Evolutionary conservation across 2,888 invertebrate species (phyloP).

Genomic region (Scaptomyza polygonia): DNA sequence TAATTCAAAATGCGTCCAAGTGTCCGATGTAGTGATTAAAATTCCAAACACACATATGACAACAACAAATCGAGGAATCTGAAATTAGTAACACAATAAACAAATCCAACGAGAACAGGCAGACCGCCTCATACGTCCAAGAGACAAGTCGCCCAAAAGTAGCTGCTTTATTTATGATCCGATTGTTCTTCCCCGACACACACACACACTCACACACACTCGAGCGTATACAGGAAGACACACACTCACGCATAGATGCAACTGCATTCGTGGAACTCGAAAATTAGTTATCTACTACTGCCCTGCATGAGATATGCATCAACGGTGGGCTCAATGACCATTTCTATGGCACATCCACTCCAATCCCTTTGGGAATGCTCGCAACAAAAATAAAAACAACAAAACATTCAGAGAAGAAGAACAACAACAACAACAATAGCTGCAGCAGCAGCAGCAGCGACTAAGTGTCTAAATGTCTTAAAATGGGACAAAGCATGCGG

Average conservation of each 20-base stretch:
- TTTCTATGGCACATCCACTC: conserved; percentile 54
- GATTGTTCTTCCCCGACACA: conserved; percentile 49
- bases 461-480: conserved; percentile 67
- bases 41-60: conserved; percentile 67
- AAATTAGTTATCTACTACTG: conserved; percentile 75
- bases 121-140: conserved; percentile 33
- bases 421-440: conserved; percentile 14
- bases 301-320: conserved; percentile 65
- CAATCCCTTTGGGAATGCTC: conserved; percentile 66
- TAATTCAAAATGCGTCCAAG: conserved; percentile 73
- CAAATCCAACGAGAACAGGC: conserved; percentile 63
- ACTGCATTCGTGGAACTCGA: conserved; percentile 72
- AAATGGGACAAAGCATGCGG: conserved; percentile 78
- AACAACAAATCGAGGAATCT: conserved; percentile 65
- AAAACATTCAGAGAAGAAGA: background rate
- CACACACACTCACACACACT: conserved; percentile 26
- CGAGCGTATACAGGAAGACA: background rate
- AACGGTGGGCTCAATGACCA: conserved; percentile 49
- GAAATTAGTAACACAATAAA: conserved; percentile 81
- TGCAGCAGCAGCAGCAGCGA: conserved; percentile 38
- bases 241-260: conserved; percentile 48
- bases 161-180: conserved; percentile 75
- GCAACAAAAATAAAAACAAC: conserved; percentile 54
- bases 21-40: conserved; percentile 72
- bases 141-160: conserved; percentile 62